Conservation (phyloP, 1,140 invertebrate species). For the Drosophila biarmipes region DNA sequence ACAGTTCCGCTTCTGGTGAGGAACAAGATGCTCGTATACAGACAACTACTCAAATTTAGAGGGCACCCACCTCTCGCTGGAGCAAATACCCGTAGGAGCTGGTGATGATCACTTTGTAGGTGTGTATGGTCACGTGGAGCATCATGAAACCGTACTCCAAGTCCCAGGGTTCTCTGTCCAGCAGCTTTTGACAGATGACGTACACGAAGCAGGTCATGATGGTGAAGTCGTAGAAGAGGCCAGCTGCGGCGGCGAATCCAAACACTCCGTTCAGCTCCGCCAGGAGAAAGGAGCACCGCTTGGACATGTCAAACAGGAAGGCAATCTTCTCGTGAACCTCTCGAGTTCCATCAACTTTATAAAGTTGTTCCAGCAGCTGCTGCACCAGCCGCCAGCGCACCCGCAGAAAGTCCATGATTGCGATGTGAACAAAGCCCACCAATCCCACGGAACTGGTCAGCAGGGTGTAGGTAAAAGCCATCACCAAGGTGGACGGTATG, state of each 20-base stretch:
- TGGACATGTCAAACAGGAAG: slow-evolving; percentile 45
- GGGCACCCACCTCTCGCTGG: slow-evolving; percentile 53
- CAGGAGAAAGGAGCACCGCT: slow-evolving; percentile 47
- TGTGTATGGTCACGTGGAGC: slow-evolving; percentile 53
- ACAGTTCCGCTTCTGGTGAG: slow-evolving; percentile 57
- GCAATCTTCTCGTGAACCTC: slow-evolving; percentile 25
- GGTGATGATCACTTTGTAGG: slow-evolving; percentile 68
- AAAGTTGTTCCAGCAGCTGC: slow-evolving; percentile 50
- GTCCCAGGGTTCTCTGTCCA: slow-evolving; percentile 31
- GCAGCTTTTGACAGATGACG: slow-evolving; percentile 69
- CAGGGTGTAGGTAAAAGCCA: slow-evolving; percentile 52
- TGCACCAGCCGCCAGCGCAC: slow-evolving; percentile 62
- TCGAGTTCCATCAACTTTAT: neutral
- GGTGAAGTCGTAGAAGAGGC: slow-evolving; percentile 72
- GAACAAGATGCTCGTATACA: neutral
- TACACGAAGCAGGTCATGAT: slow-evolving; percentile 71
- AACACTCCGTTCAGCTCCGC: slow-evolving; percentile 57
- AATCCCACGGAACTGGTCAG: slow-evolving; percentile 55
- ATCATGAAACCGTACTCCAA: slow-evolving; percentile 57
- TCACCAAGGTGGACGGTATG: slow-evolving; percentile 51
- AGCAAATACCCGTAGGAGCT: slow-evolving; percentile 62
- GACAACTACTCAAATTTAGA: neutral
- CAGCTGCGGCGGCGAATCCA: slow-evolving; percentile 45
- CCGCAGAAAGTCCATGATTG: slow-evolving; percentile 66
- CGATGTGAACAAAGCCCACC: slow-evolving; percentile 62